These are phyloP conservation scores for Microtus ochrogaster DNA, from an alignment of 2,113 vertebrate genomes.

Conservation along the genomic window DNA sequence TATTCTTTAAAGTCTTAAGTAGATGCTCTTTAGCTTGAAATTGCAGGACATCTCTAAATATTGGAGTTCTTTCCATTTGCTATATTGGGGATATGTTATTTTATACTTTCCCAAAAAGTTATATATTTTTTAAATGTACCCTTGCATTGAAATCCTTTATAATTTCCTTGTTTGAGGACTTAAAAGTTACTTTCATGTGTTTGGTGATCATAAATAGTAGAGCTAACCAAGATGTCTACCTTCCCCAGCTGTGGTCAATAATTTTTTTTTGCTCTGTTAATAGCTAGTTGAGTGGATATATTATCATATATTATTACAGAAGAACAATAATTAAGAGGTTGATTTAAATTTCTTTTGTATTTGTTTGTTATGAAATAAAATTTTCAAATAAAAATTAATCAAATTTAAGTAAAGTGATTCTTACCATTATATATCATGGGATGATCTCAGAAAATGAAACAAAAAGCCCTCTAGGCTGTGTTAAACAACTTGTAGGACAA, in stretches of 20 bases:
- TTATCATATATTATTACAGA: background rate
- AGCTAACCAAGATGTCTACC: background rate
- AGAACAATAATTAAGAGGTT: conserved; percentile 34
- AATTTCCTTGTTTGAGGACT: background rate
- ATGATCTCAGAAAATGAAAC: background rate
- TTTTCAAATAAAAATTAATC: background rate
- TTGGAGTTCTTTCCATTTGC: conserved; percentile 40
- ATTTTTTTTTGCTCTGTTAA: background rate
- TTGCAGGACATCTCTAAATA: background rate
- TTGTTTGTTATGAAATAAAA: conserved; percentile 49
- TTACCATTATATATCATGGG: conserved; percentile 4
- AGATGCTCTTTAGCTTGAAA: conserved; percentile 34
- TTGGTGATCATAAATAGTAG: no score
- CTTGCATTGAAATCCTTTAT: conserved; percentile 17
- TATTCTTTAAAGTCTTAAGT: background rate
- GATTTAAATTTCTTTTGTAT: conserved; percentile 1
- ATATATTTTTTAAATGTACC: conserved; percentile 1
- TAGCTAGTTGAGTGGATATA: background rate
- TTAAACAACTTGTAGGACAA: background rate
- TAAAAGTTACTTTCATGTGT: conserved; percentile 10
- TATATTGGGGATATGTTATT: background rate
- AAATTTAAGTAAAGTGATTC: conserved; percentile 11
- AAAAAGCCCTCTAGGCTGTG: background rate
- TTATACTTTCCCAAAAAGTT: conserved; percentile 24
- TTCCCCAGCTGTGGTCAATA: background rate